Percentiles rank a stretch among this genome's conserved stretches.
Evolutionary conservation across 2,797 vertebrate species (phyloP).

Genomic region (Poeciliopsis presidionis): DNA sequence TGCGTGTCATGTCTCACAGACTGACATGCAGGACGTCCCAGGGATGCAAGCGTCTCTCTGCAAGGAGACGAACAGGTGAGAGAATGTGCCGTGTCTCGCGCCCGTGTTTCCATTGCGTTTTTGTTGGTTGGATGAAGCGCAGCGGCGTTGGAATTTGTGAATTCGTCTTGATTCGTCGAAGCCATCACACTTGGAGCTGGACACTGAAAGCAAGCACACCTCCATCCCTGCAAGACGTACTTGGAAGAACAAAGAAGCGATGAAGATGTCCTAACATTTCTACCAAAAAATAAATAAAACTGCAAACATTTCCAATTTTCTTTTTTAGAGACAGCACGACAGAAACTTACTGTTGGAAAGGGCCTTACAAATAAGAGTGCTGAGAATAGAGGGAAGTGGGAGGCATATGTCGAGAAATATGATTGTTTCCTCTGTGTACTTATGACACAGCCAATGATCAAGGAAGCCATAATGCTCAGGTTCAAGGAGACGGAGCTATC

Average conservation of each 20-base stretch:
- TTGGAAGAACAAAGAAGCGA: neutral
- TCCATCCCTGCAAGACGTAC: neutral
- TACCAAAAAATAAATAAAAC: neutral
- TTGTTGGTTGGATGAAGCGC: neutral
- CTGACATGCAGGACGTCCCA: neutral
- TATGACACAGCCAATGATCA: constrained; percentile 46
- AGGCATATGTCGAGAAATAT: constrained; percentile 46
- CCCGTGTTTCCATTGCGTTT: neutral
- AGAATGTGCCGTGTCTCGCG: neutral
- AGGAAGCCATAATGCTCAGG: constrained; percentile 38
- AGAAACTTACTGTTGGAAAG: neutral
- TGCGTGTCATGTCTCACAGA: neutral
- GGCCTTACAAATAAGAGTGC: neutral
- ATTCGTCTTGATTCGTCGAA: neutral
- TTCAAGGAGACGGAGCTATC: constrained; percentile 29
- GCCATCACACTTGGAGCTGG: neutral
- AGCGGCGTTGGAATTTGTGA: neutral
- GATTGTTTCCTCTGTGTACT: constrained; percentile 58
- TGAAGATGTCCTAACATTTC: neutral
- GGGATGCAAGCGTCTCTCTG: neutral
- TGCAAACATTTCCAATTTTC: neutral
- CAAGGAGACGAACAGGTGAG: neutral
- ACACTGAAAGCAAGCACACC: neutral
- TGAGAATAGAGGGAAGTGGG: constrained; percentile 25
- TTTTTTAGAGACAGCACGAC: neutral